Percentiles rank a stretch among this genome's conserved stretches.
Evolutionary conservation across 2,113 vertebrate species (phyloP).

Genomic region (Atractosteus spatula): DNA sequence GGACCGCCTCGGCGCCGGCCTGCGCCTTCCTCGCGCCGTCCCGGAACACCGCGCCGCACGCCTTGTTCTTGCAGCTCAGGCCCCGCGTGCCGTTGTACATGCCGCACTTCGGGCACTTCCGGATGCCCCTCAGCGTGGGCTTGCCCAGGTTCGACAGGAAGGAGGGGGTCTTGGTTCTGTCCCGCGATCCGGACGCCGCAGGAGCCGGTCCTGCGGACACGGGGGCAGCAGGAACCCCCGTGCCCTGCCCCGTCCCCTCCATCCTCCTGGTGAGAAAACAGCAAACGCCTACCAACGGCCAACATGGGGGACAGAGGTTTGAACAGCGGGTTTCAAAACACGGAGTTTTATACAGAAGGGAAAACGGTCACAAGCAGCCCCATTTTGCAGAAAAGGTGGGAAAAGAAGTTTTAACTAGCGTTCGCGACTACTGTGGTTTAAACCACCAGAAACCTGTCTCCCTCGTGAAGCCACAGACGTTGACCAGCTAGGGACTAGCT

Average conservation of each 20-base stretch:
- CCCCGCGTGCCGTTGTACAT: conserved; percentile 89
- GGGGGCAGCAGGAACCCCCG: conserved; percentile 10
- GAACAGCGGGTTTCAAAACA: not conserved
- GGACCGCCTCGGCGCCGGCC: conserved; percentile 68
- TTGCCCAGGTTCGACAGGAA: conserved; percentile 87
- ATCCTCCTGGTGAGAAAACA: conserved; percentile 20
- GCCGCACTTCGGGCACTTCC: conserved; percentile 84
- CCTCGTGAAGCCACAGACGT: too few species aligned
- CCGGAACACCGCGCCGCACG: conserved; percentile 79
- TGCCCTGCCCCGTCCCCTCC: conserved; percentile 32
- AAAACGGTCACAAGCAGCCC: not conserved
- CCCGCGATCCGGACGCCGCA: conserved; percentile 40
- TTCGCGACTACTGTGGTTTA: too few species aligned
- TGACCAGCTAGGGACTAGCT: too few species aligned
- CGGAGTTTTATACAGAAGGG: not conserved
- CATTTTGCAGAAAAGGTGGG: too few species aligned
- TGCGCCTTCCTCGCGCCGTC: conserved; percentile 43
- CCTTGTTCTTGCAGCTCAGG: conserved; percentile 92
- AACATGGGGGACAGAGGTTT: not conserved
- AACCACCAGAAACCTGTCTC: too few species aligned
- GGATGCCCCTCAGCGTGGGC: conserved; percentile 83
- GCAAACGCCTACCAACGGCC: not conserved
- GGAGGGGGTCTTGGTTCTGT: conserved; percentile 68
- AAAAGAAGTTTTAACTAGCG: too few species aligned
- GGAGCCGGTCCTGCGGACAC: conserved; percentile 16